Evolutionary conservation across 2,797 vertebrate species (phyloP), one percentile per base, ranked within the genome.

Genomic region (Micromesistius poutassou): DNA sequence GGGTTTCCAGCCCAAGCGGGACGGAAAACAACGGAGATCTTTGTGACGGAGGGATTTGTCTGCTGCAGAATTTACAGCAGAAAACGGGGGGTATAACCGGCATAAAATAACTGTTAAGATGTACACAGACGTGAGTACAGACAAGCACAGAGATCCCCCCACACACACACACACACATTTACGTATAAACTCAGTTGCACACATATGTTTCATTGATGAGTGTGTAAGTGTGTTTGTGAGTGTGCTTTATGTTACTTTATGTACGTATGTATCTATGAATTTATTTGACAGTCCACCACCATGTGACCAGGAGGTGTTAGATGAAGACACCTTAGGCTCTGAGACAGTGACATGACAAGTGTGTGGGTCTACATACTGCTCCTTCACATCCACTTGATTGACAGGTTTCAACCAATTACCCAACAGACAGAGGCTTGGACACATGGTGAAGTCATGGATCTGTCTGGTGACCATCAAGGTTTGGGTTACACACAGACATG

Each of bases 331-430:
- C 1, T 40, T 75, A 73, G 50, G 62, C 74, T 71, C 70, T 33
- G 70, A 30, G 28, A 71, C 30, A 33, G 70, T 71, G 8, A 74
- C 78, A n/a, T 74, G 73, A 74, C 66, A 71, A 80, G 40, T 77
- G 42, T 66, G 40, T 42, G 40, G 73, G 77, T 71, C 5, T 55
- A 50, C 62, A 74, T 55, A 40, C 66, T 76, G 40, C 42, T 76
- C 74, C 33, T 76, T 72, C 25, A 6, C 74, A 87, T 82, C 70
- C 80, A 78, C 81, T 81, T 87, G 81, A 89, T 77, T 84, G 87
- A 86, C 84, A 85, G 78, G 30, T 25, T 62, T 62, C 55, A 25
- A 28, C 55, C 30, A 72, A 84, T 76, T 80, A 76, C 76, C 36
- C 40, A 77, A 73, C 70, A 74, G 71, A 30, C 22, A 36, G 46